Conservation (phyloP, 2,888 invertebrate genomes). For the Scaptomyza tumidula region DNA sequence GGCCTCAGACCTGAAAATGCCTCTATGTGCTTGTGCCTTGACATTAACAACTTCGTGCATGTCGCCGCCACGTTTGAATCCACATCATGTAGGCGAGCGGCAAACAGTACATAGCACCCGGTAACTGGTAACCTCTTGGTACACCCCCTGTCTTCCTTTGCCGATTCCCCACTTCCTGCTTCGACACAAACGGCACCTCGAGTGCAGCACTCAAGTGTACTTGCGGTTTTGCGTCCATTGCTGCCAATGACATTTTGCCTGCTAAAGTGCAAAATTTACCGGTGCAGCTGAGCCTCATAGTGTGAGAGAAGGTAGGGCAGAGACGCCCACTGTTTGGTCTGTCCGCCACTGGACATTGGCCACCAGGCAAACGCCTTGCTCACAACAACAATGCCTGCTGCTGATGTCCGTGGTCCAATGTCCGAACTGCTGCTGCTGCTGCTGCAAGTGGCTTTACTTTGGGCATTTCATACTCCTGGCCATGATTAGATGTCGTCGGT, state of each 20-base stretch:
- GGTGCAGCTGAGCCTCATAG: conserved; percentile 54
- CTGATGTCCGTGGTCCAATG: conserved; percentile 1
- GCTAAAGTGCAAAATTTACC: conserved; percentile 83
- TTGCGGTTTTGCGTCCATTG: conserved; percentile 81
- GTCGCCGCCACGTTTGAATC: conserved; percentile 73
- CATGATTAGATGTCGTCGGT: conserved; percentile 76
- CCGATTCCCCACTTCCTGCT: conserved; percentile 7
- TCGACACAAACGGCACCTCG: conserved; percentile 76
- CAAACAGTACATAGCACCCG: background rate
- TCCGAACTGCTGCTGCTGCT: conserved; percentile 62
- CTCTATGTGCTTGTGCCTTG: conserved; percentile 57
- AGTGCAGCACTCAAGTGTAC: conserved; percentile 81
- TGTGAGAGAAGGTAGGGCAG: conserved; percentile 8
- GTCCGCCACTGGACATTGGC: conserved; percentile 24
- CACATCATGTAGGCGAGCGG: conserved; percentile 54
- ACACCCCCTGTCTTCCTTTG: background rate
- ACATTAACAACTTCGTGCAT: conserved; percentile 78
- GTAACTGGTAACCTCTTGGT: conserved; percentile 11
- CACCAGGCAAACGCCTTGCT: conserved; percentile 54
- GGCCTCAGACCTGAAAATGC: conserved; percentile 51
- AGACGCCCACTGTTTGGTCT: conserved; percentile 42
- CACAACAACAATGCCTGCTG: conserved; percentile 74
- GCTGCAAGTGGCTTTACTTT: conserved; percentile 80
- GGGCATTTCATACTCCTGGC: conserved; percentile 59
- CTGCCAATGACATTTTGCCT: conserved; percentile 83